These are phyloP conservation scores for Portunus trituberculatus DNA, from an alignment of 1,140 invertebrate genomes.

Conservation along the genomic window DNA sequence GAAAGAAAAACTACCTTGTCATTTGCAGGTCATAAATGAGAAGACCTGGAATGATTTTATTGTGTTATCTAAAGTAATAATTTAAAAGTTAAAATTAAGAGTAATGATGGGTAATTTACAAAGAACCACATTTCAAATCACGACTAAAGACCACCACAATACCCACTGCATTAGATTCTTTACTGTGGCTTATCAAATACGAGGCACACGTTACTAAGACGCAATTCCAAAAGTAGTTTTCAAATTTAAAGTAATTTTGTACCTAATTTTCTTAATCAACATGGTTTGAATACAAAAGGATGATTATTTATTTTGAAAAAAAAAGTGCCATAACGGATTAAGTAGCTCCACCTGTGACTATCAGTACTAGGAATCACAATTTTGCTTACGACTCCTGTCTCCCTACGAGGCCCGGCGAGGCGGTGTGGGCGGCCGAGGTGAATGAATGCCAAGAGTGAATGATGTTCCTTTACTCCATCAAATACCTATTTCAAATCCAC, in stretches of 20 bases:
- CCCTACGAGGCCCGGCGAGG: constrained; percentile 57
- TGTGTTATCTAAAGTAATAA: neutral
- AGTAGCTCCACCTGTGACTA: constrained; percentile 56
- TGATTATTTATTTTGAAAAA: no score
- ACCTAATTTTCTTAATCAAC: no score
- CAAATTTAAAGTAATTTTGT: no score
- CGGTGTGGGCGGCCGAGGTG: constrained; percentile 27
- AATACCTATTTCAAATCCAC: constrained; percentile 65
- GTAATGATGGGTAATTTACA: neutral
- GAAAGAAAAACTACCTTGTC: neutral
- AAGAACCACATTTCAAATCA: no score
- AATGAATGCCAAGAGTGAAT: constrained; percentile 56
- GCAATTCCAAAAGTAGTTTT: no score
- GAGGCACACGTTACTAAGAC: no score
- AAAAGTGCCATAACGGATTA: neutral
- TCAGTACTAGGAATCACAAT: constrained; percentile 70
- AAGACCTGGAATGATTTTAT: neutral
- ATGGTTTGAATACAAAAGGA: no score
- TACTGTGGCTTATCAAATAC: no score
- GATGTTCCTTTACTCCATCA: constrained; percentile 60
- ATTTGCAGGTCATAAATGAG: neutral
- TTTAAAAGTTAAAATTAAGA: neutral
- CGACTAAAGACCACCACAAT: no score
- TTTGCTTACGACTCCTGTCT: constrained; percentile 52
- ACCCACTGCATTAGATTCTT: no score